Evolutionary conservation across 2,797 vertebrate genomes (phyloP), one percentile per base, ranked within the genome.

Genomic region (Acrossocheilus fasciatus): DNA sequence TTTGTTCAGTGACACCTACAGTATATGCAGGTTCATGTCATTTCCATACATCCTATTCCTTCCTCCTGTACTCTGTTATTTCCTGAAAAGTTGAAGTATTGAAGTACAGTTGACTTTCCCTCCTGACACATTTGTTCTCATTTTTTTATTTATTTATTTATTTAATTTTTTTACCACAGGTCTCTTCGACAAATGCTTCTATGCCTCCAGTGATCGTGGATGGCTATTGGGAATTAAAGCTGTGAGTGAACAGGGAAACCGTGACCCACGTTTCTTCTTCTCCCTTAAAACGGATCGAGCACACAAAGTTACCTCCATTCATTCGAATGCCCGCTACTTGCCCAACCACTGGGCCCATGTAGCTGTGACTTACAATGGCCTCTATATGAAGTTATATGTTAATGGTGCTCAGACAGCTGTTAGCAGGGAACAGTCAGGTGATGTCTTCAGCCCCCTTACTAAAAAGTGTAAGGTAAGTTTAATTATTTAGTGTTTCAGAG

Each of bases 131-230:
- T 39, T 43, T 70, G 36, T 59, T 57, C 6, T 62, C 1, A 4
- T 59, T 54, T 54, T 54, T 54, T 54, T 47, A 4, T 6, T 39
- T 39, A 6, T 76, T 34, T 36, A 34, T 36, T 36, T 3, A 36
- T n/a, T n/a, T n/a, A n/a, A n/a, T 23, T 59, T 54, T 20, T 57
- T 10, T 0, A 66, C 34, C 34, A 11, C 11, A 99, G 98, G 98
- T 90, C 95, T 99, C 34, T 99, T 98, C 90, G 98, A 99, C 96
- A 99, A 99, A 95, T 99, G 98, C 95, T 98, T 98, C 96, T 99
- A 98, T 89, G 97, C 97, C 91, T 98, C 98, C 76, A 97, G 97
- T 85, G 98, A 99, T 94, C 96, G 97, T 90, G 98, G 98, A 92
- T 99, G 98, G 98, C 94, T 98, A 89, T 95, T 99, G 92, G 98